These are phyloP conservation scores for Forficula auricularia DNA, from an alignment of 1,140 invertebrate genomes.

Conservation along the genomic window DNA sequence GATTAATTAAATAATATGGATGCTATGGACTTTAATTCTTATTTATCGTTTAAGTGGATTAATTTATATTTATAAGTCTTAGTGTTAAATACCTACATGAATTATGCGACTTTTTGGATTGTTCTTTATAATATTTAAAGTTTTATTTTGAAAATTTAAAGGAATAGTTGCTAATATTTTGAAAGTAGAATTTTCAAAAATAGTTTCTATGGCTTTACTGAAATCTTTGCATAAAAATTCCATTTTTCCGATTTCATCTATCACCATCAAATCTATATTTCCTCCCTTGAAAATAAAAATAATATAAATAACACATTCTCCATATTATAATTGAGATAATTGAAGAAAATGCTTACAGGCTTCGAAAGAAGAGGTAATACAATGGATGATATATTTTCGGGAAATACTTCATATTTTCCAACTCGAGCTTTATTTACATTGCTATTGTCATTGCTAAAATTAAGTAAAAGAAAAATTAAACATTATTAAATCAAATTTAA, in stretches of 20 bases:
- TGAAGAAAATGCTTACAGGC: too few species aligned
- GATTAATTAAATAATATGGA: too few species aligned
- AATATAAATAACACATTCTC: neutral
- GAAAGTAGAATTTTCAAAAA: conserved; percentile 20
- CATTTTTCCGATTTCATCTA: conserved; percentile 55
- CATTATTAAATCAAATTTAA: too few species aligned
- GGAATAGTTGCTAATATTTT: conserved; percentile 37
- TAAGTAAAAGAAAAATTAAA: conserved; percentile 3
- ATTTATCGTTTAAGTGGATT: too few species aligned
- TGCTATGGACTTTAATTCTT: too few species aligned
- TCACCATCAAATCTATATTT: conserved; percentile 24
- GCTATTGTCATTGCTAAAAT: conserved; percentile 4
- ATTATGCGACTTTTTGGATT: too few species aligned
- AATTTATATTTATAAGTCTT: too few species aligned
- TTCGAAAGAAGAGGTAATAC: conserved; percentile 28
- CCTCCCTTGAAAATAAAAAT: conserved; percentile 10
- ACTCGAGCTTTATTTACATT: conserved; percentile 25
- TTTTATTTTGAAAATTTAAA: conserved; percentile 21
- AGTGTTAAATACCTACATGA: too few species aligned
- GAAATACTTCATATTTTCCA: conserved; percentile 38
- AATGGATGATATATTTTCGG: conserved; percentile 35
- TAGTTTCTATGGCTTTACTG: conserved; percentile 21
- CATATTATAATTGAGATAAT: too few species aligned
- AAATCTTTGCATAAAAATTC: conserved; percentile 41
- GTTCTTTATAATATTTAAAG: conserved; percentile 25